Percentiles rank a stretch among this genome's conserved stretches.
Conservation (phyloP, 2,113 vertebrate species). For the Laticauda colubrina region DNA sequence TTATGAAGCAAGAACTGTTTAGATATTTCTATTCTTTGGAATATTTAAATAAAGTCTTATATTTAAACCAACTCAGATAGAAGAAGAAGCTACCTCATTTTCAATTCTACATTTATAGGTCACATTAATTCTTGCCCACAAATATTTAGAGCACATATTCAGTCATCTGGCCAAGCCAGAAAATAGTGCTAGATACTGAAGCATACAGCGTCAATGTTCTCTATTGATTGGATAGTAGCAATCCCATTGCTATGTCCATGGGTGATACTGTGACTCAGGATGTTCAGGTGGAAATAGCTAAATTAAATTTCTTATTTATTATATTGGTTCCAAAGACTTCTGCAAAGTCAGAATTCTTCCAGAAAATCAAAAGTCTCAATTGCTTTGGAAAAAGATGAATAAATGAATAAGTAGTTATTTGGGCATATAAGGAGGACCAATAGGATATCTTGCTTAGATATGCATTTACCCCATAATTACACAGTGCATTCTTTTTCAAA, state of each 20-base stretch:
- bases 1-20: background rate
- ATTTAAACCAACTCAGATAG: background rate
- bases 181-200: background rate
- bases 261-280: background rate
- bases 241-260: background rate
- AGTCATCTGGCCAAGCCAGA: background rate
- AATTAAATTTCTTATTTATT: background rate
- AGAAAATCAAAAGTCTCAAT: background rate
- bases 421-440: background rate
- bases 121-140: background rate
- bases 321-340: background rate
- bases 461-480: background rate
- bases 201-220: background rate
- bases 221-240: background rate
- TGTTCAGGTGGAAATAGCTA: background rate
- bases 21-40: background rate
- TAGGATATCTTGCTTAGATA: background rate
- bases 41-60: background rate
- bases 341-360: background rate
- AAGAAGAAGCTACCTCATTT: background rate
- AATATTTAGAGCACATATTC: background rate
- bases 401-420: background rate
- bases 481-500: background rate
- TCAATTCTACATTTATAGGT: background rate
- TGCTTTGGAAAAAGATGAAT: background rate